Conservation (phyloP, 2,888 invertebrate genomes). For the Philhelius pedissequus region DNA sequence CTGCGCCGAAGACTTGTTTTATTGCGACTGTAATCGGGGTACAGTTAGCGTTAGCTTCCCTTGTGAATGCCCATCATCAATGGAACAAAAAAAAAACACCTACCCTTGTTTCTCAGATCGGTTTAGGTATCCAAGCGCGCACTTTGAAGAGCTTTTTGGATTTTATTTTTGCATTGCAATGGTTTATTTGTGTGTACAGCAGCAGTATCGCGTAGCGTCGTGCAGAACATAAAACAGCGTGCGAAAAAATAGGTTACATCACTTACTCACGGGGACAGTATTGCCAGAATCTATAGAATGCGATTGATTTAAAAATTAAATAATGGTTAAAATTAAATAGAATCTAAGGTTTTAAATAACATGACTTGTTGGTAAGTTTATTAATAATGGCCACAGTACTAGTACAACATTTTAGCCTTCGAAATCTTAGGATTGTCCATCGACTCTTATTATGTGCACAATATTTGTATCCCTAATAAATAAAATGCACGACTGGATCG, state of each 20-base stretch:
- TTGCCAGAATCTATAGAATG: neutral
- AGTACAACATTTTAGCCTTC: too few relatives aligned
- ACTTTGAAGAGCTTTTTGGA: conserved; percentile 41
- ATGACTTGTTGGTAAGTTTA: too few relatives aligned
- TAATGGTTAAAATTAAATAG: too few relatives aligned
- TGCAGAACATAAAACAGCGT: conserved; percentile 40
- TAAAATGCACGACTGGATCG: too few relatives aligned
- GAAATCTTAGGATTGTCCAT: too few relatives aligned
- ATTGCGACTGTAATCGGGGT: conserved; percentile 54
- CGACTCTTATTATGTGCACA: too few relatives aligned
- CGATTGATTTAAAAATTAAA: neutral
- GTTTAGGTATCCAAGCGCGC: conserved; percentile 45
- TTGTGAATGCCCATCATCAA: neutral
- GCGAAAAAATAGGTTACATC: conserved; percentile 62
- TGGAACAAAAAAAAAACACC: neutral
- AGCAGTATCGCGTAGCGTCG: conserved; percentile 8
- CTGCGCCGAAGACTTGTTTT: conserved; percentile 56
- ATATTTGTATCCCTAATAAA: too few relatives aligned
- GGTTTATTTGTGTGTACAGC: neutral
- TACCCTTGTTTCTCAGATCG: conserved; percentile 48
- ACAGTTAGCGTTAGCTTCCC: neutral
- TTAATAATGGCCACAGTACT: too few relatives aligned
- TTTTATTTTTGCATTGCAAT: conserved; percentile 19
- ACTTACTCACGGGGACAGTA: neutral
- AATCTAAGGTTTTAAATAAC: too few relatives aligned